Percentiles rank a stretch among this genome's conserved stretches.
Conservation (phyloP, 2,797 vertebrate genomes). For the Sebastes cheni region DNA sequence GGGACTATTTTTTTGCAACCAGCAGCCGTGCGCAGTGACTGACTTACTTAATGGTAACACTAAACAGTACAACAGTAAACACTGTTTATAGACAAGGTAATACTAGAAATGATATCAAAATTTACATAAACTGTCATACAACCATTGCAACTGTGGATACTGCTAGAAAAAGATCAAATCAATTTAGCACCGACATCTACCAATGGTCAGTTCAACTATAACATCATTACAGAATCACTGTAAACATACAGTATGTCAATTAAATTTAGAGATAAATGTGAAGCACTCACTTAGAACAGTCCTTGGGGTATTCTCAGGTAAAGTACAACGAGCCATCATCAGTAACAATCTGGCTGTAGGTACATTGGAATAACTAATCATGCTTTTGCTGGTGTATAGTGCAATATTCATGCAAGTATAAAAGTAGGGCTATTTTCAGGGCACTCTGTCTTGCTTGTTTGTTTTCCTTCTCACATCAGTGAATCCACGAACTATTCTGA, state of each 20-base stretch:
- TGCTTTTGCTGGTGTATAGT: not conserved
- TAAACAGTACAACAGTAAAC: not conserved
- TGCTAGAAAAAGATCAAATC: not conserved
- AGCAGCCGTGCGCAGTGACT: not conserved
- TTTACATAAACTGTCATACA: not conserved
- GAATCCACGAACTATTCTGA: slow-evolving; percentile 1
- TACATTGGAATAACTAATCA: not conserved
- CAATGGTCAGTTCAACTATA: not conserved
- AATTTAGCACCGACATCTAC: not conserved
- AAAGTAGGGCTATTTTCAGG: not conserved
- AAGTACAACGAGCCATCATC: not conserved
- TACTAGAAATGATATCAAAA: not conserved
- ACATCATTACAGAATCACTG: not conserved
- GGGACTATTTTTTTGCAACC: not conserved
- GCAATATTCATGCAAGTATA: not conserved
- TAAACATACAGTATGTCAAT: not conserved
- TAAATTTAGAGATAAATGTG: no score
- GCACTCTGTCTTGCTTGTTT: slow-evolving; percentile 5
- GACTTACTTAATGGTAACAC: no score
- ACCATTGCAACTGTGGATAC: not conserved
- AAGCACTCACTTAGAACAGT: not conserved
- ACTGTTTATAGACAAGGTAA: not conserved
- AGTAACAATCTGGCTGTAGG: not conserved
- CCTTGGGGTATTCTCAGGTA: not conserved
- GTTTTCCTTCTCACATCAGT: slow-evolving; percentile 13